These are phyloP conservation scores for Prosopocoilus inquinatus DNA, from an alignment of 2,888 invertebrate species.

Conservation along the genomic window DNA sequence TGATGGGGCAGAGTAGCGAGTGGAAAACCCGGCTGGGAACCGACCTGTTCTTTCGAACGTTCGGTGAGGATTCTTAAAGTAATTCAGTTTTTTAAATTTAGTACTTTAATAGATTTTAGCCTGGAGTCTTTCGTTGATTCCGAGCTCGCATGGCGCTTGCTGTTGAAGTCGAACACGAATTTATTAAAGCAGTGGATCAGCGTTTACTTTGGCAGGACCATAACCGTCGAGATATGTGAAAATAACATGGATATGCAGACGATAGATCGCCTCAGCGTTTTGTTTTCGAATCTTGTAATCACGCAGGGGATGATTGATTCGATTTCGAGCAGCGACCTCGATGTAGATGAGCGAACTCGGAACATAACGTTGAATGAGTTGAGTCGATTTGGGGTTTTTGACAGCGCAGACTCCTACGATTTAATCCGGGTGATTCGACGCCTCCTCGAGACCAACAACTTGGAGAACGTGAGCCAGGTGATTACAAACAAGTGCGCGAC, in stretches of 20 bases:
- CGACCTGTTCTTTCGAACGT: constrained; percentile 57
- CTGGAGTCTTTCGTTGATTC: constrained; percentile 55
- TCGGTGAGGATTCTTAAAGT: constrained; percentile 51
- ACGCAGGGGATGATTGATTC: constrained; percentile 59
- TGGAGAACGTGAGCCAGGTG: constrained; percentile 57
- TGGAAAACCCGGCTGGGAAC: constrained; percentile 60
- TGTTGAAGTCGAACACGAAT: constrained; percentile 60
- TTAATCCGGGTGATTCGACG: constrained; percentile 59
- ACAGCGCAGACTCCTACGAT: constrained; percentile 57
- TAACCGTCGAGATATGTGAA: constrained; percentile 39
- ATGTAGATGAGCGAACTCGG: constrained; percentile 57
- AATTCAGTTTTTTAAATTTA: too few species aligned
- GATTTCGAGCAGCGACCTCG: constrained; percentile 53
- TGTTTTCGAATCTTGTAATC: constrained; percentile 59
- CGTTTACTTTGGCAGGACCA: constrained; percentile 45
- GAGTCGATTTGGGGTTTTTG: constrained; percentile 64
- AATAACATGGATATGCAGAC: constrained; percentile 36
- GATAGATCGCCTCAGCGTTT: constrained; percentile 52
- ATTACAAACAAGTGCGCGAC: constrained; percentile 43
- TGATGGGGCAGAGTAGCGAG: constrained; percentile 32
- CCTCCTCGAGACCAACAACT: constrained; percentile 57
- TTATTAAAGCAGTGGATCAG: constrained; percentile 63
- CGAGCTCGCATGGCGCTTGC: constrained; percentile 58
- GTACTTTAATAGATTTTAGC: constrained; percentile 50
- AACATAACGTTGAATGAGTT: constrained; percentile 61